Conservation (phyloP, 2,888 invertebrate species). For the Thyatira batis region DNA sequence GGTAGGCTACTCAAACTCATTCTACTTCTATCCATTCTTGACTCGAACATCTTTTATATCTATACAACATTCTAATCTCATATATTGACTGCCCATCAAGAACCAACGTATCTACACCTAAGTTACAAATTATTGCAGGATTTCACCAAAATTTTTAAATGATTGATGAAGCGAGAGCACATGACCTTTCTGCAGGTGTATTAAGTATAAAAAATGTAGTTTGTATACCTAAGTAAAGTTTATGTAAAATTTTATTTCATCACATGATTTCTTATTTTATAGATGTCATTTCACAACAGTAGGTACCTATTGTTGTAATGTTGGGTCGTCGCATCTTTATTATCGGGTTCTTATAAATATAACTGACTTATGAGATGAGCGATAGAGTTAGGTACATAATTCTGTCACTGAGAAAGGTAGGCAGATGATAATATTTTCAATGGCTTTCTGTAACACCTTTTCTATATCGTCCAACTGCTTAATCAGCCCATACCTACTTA, state of each 20-base stretch:
- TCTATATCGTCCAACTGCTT: neutral
- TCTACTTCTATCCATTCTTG: too few species aligned
- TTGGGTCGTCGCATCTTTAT: neutral
- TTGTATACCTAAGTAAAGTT: too few species aligned
- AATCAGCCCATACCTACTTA: neutral
- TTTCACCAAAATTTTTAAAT: too few species aligned
- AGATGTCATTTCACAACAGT: neutral
- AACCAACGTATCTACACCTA: too few species aligned
- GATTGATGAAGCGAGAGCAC: too few species aligned
- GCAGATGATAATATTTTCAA: neutral
- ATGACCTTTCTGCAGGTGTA: too few species aligned
- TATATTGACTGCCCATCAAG: too few species aligned
- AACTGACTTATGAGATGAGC: neutral
- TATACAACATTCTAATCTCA: too few species aligned
- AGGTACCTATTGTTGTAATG: conserved; percentile 2
- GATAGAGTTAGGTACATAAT: neutral
- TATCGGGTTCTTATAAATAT: neutral
- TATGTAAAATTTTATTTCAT: neutral
- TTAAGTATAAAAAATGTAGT: too few species aligned
- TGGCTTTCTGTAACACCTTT: neutral
- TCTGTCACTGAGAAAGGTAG: neutral
- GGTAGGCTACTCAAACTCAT: too few species aligned
- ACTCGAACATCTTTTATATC: too few species aligned
- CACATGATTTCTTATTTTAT: neutral
- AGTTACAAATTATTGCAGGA: too few species aligned